Conservation (phyloP, 1,140 invertebrate species). For the Heliconius melpomene region DNA sequence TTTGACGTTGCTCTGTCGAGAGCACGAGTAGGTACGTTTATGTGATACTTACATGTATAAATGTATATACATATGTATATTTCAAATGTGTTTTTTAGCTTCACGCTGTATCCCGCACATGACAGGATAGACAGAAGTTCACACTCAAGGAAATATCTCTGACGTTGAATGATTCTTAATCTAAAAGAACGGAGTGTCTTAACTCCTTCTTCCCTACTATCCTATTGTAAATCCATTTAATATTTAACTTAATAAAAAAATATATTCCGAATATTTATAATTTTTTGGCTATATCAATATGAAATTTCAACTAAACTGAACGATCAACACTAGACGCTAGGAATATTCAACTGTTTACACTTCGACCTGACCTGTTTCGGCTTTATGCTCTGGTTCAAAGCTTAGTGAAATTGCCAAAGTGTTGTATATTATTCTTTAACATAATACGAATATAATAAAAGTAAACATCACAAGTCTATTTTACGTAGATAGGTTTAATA, state of each 20-base stretch:
- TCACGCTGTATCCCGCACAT: no score
- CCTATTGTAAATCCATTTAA: no score
- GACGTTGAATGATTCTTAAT: no score
- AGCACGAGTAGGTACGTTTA: neutral
- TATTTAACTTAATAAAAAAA: no score
- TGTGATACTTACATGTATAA: neutral
- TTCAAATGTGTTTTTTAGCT: no score
- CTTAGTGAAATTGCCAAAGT: neutral
- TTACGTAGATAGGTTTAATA: neutral
- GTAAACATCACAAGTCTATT: neutral
- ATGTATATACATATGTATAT: neutral
- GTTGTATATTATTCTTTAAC: neutral
- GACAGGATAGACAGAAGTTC: no score
- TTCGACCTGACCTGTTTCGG: neutral
- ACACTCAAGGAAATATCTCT: no score
- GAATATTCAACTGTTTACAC: neutral
- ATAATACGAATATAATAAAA: neutral
- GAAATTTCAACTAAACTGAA: neutral
- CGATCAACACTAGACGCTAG: neutral
- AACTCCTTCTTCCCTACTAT: no score
- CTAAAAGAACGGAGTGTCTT: no score
- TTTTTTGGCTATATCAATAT: neutral
- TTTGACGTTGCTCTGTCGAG: constrained; percentile 10
- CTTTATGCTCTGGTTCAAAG: neutral
- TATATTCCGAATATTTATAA: no score